Conservation (phyloP, 1,140 invertebrate genomes). For the Pogonus chalceus region DNA sequence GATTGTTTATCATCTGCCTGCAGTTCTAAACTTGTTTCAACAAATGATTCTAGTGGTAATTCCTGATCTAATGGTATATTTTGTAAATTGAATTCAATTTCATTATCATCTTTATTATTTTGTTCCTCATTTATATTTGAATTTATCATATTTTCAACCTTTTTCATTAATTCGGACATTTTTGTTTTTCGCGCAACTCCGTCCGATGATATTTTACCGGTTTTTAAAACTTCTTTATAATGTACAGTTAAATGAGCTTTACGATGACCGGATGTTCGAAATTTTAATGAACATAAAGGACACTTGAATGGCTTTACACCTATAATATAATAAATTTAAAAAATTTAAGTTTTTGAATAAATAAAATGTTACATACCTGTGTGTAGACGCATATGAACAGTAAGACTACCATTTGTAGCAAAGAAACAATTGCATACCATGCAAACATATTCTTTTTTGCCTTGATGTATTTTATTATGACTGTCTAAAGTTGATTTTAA, state of each 20-base stretch:
- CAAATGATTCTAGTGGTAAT: no score
- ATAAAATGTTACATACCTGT: constrained; percentile 36
- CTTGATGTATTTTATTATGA: constrained; percentile 47
- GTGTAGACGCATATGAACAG: constrained; percentile 61
- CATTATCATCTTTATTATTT: not conserved
- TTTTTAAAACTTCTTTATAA: not conserved
- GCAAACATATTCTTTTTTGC: constrained; percentile 44
- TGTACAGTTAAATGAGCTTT: constrained; percentile 42
- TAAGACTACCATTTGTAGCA: constrained; percentile 51
- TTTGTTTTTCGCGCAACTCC: not conserved
- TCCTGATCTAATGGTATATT: no score
- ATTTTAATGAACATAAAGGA: constrained; percentile 48
- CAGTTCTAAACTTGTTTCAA: no score
- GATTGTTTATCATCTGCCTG: not conserved
- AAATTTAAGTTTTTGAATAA: constrained; percentile 1
- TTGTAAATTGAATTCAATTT: no score
- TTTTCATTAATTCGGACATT: not conserved
- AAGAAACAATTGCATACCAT: constrained; percentile 49
- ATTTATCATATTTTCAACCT: not conserved
- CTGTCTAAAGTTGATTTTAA: constrained; percentile 55
- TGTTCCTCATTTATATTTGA: not conserved
- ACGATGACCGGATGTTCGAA: constrained; percentile 57
- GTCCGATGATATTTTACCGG: not conserved
- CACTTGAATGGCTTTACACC: constrained; percentile 60
- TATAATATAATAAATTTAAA: constrained; percentile 21